A percentile compares a stretch with the other conserved stretches of the same genome.
Conservation (phyloP, 2,113 vertebrate species). For the Tetrax tetrax region DNA sequence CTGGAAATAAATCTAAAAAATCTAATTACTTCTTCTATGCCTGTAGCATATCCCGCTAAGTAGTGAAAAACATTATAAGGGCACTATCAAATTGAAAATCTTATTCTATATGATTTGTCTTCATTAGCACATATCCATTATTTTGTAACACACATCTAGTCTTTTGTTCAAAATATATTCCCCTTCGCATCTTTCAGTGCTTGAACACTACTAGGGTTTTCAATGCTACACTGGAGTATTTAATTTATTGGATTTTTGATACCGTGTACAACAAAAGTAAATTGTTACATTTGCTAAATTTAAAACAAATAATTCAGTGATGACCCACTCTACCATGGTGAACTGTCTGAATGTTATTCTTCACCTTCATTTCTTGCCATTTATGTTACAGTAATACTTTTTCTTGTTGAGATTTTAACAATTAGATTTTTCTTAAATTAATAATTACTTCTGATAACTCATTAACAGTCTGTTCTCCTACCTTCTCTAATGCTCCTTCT, state of each 20-base stretch:
- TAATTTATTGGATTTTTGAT: background rate
- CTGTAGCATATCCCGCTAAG: background rate
- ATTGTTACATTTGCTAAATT: background rate
- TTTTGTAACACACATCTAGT: background rate
- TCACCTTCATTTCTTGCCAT: background rate
- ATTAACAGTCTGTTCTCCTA: background rate
- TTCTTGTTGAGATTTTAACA: background rate
- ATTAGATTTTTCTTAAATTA: background rate
- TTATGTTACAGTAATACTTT: background rate
- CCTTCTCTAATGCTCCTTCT: background rate
- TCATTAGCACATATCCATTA: slow-evolving; percentile 32
- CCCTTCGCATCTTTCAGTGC: background rate
- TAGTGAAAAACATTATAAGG: slow-evolving; percentile 14
- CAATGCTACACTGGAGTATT: background rate
- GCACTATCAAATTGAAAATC: slow-evolving; percentile 40
- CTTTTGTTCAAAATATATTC: background rate
- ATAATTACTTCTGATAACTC: background rate
- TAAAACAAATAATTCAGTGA: background rate
- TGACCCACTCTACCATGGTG: background rate
- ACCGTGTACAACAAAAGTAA: background rate
- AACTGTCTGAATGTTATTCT: background rate
- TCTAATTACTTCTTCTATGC: slow-evolving; percentile 57
- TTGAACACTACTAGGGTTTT: background rate
- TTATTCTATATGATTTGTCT: background rate
- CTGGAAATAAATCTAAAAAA: slow-evolving; percentile 54